Conservation (phyloP, 1,140 invertebrate genomes). For the Drosophila azteca region DNA sequence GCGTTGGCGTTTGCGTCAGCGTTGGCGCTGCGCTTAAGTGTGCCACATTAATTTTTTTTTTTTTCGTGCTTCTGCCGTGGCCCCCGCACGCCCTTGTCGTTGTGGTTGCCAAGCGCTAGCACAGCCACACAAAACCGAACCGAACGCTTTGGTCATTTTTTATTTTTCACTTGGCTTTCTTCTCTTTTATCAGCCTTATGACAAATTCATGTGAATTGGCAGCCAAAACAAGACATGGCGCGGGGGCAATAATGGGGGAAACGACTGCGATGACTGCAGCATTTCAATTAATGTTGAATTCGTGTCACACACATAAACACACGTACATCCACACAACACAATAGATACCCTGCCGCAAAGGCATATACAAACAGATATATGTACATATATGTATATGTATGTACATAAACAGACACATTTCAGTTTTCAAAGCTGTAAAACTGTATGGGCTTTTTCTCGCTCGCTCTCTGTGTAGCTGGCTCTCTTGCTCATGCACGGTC, state of each 20-base stretch:
- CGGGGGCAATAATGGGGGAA: neutral
- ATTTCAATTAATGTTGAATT: conserved; percentile 77
- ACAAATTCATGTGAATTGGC: conserved; percentile 79
- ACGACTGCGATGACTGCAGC: conserved; percentile 72
- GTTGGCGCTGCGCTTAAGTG: conserved; percentile 61
- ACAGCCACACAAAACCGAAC: conserved; percentile 42
- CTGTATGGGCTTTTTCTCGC: neutral
- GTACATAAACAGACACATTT: conserved; percentile 17
- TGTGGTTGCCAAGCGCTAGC: conserved; percentile 68
- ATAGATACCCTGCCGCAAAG: conserved; percentile 1
- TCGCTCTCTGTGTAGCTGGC: conserved; percentile 10
- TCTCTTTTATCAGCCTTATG: conserved; percentile 57
- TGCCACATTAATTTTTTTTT: conserved; percentile 72
- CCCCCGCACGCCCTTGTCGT: conserved; percentile 11
- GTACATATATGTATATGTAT: conserved; percentile 32
- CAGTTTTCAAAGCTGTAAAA: conserved; percentile 43
- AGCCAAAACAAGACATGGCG: conserved; percentile 45
- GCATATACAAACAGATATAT: conserved; percentile 54
- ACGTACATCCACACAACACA: conserved; percentile 5
- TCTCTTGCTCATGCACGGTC: conserved; percentile 27
- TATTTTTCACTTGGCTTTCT: conserved; percentile 23
- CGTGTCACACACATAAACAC: conserved; percentile 56
- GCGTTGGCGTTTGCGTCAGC: conserved; percentile 1
- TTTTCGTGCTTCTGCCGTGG: conserved; percentile 25
- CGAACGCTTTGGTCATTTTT: conserved; percentile 21